A percentile compares a stretch with the other conserved stretches of the same genome.
phyloP scores from a whole-genome alignment of 2,888 invertebrate genomes.

The Penaeus monodon region DNA sequence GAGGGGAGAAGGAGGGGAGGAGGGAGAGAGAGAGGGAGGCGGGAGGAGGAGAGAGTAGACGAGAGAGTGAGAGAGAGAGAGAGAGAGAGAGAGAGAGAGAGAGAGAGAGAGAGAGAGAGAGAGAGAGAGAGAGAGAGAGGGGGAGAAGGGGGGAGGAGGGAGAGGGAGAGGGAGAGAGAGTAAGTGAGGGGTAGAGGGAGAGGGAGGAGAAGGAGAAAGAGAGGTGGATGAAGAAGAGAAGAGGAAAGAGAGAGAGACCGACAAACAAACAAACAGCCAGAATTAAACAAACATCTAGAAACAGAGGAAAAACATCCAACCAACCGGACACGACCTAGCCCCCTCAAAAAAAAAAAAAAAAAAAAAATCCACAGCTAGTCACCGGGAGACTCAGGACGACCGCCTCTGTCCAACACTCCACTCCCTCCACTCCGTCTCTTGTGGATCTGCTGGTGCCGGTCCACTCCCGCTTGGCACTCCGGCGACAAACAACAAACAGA shows the following conservation, averaged over 20 bases:
- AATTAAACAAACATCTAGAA: background rate
- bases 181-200: no score
- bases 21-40: background rate
- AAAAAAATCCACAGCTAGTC: background rate
- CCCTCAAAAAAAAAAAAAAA: no score
- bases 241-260: background rate
- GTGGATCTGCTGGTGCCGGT: background rate
- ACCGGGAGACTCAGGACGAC: no score
- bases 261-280: background rate
- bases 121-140: no score
- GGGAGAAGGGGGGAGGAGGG: background rate
- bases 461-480: no score
- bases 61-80: background rate
- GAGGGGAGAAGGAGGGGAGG: background rate
- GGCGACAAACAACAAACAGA: no score
- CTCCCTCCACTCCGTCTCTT: no score
- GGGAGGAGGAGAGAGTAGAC: background rate
- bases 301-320: background rate
- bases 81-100: background rate
- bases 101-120: no score
- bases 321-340: no score
- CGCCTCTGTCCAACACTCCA: no score
- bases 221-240: slow-evolving; percentile 7
- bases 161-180: background rate
- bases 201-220: background rate